Evolutionary conservation across 2,113 vertebrate genomes (phyloP).

Genomic region (Spea multiplicata): DNA sequence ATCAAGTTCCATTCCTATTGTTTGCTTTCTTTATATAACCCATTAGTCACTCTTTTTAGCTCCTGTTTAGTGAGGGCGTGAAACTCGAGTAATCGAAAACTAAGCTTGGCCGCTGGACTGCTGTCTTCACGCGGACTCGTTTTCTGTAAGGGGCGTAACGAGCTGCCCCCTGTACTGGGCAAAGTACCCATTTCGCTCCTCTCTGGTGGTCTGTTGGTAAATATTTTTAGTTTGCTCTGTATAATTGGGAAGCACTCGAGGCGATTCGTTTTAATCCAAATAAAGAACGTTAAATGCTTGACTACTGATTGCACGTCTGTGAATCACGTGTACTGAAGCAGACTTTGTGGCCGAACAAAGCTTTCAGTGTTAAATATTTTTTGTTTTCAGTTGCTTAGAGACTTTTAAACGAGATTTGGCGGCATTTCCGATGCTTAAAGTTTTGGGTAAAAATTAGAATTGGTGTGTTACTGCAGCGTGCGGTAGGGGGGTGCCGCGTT

Average conservation of each 20-base stretch:
- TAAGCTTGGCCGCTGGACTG: conserved; percentile 1
- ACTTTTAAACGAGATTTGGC: neutral
- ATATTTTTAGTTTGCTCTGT: neutral
- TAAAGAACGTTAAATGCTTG: neutral
- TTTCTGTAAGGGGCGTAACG: too few relatives aligned
- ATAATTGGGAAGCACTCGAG: neutral
- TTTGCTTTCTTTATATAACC: neutral
- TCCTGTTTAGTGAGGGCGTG: conserved; percentile 38
- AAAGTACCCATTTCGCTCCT: too few relatives aligned
- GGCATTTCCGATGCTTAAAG: neutral
- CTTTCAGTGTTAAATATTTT: conserved; percentile 10
- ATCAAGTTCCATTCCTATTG: neutral
- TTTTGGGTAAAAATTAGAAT: too few relatives aligned
- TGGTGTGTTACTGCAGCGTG: too few relatives aligned
- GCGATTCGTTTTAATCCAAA: neutral
- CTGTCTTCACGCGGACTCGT: too few relatives aligned
- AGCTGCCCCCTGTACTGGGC: too few relatives aligned
- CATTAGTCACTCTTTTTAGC: conserved; percentile 29
- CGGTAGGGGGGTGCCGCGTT: too few relatives aligned
- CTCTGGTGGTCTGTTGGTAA: neutral
- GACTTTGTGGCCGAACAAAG: neutral
- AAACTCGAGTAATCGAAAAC: conserved; percentile 16
- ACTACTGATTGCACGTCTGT: neutral
- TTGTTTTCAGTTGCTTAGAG: neutral
- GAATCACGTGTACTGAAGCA: neutral